phyloP scores from a whole-genome alignment of 2,888 invertebrate genomes.

The Dryomyza anilis region DNA sequence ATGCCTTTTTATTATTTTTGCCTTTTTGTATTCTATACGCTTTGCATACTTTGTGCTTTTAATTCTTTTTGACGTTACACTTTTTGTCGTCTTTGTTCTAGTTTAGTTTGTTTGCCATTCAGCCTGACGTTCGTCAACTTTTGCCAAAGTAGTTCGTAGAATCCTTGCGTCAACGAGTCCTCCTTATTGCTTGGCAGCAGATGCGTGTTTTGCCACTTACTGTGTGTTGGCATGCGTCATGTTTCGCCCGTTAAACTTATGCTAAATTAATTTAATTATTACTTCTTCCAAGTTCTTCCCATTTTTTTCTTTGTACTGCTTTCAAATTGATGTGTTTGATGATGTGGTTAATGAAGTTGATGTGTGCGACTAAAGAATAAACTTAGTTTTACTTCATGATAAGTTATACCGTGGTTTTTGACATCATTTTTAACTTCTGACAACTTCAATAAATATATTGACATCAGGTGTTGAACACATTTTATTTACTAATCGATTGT shows the following conservation, averaged over 20 bases:
- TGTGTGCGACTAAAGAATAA: not conserved
- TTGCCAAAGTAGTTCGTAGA: not conserved
- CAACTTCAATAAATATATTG: no score
- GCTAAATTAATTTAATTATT: slow-evolving; percentile 8
- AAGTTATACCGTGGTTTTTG: no score
- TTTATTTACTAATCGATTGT: no score
- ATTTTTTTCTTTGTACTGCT: not conserved
- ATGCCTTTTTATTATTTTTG: no score
- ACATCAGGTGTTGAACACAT: no score
- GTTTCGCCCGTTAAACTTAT: slow-evolving; percentile 1
- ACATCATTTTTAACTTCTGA: no score
- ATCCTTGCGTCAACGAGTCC: not conserved
- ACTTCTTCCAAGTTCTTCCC: not conserved
- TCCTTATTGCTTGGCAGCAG: not conserved
- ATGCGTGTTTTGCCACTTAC: no score
- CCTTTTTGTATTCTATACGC: no score
- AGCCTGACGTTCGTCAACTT: slow-evolving; percentile 4
- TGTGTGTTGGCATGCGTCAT: not conserved
- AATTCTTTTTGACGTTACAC: not conserved
- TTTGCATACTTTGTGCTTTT: not conserved
- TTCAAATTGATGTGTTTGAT: not conserved
- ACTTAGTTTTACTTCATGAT: no score
- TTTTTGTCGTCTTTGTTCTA: not conserved
- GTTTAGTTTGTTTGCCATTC: not conserved
- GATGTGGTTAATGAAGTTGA: not conserved